Evolutionary conservation across 1,140 invertebrate genomes (phyloP).

Genomic region (Sminthurinus signatus): DNA sequence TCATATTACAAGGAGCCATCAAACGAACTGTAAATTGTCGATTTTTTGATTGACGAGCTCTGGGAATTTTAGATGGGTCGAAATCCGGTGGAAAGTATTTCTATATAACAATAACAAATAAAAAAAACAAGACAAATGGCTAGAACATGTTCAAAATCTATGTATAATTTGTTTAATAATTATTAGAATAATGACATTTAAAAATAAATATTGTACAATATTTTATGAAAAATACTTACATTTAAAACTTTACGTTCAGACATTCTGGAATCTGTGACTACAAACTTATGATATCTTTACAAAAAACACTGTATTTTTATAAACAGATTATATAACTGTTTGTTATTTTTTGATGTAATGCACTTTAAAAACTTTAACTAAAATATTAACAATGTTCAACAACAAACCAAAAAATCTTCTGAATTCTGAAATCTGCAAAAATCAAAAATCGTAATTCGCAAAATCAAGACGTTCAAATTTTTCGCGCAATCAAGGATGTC

Average conservation of each 20-base stretch:
- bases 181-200: neutral
- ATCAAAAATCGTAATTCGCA: too few species aligned
- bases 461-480: too few species aligned
- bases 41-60: slow-evolving; percentile 90
- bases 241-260: slow-evolving; percentile 89
- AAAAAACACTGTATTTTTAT: too few species aligned
- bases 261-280: slow-evolving; percentile 59
- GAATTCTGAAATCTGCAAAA: too few species aligned
- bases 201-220: slow-evolving; percentile 14
- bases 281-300: too few species aligned
- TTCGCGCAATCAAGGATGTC: too few species aligned
- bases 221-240: slow-evolving; percentile 55
- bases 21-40: slow-evolving; percentile 94
- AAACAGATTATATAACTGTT: too few species aligned
- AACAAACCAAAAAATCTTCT: too few species aligned
- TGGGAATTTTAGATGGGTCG: slow-evolving; percentile 98
- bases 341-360: too few species aligned
- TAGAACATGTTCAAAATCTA: slow-evolving; percentile 8
- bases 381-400: too few species aligned
- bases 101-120: slow-evolving; percentile 49
- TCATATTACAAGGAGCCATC: slow-evolving; percentile 99
- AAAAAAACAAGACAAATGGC: slow-evolving; percentile 1
- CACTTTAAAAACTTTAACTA: too few species aligned
- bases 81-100: slow-evolving; percentile 99
- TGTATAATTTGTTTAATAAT: slow-evolving; percentile 2